Percentiles rank a stretch among this genome's conserved stretches.
These are phyloP conservation scores for Monomorium pharaonis DNA, from an alignment of 1,140 invertebrate genomes.

Conservation along the genomic window DNA sequence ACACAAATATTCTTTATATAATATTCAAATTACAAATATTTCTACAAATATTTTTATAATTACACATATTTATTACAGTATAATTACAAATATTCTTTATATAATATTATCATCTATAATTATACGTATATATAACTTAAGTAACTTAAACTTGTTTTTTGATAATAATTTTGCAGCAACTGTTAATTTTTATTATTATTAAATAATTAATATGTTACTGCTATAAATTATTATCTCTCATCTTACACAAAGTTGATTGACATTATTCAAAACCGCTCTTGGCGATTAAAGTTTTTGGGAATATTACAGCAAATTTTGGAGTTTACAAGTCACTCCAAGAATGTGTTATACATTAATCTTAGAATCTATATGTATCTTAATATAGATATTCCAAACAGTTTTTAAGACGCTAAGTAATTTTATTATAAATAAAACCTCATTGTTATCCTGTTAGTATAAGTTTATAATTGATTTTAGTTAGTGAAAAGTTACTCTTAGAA, in stretches of 20 bases:
- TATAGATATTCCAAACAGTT: not conserved
- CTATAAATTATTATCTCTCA: slow-evolving; percentile 1
- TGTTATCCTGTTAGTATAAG: not conserved
- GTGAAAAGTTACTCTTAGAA: not conserved
- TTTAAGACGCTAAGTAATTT: not conserved
- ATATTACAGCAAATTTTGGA: not conserved
- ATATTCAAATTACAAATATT: no score
- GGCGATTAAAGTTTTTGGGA: slow-evolving; percentile 3
- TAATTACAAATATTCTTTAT: not conserved
- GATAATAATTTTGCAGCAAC: not conserved
- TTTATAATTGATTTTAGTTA: not conserved
- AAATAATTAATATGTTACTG: not conserved
- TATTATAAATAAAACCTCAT: not conserved
- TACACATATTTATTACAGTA: no score
- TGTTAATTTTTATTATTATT: not conserved
- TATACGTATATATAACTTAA: not conserved
- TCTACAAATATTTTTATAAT: no score
- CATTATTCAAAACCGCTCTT: slow-evolving; percentile 25
- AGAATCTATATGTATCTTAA: not conserved
- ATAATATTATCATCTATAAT: no score
- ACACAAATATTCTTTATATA: not conserved
- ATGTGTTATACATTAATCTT: not conserved
- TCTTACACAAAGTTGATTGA: slow-evolving; percentile 10
- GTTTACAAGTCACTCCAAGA: not conserved
- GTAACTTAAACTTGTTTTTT: not conserved